Evolutionary conservation across 2,113 vertebrate species (phyloP).

Genomic region (Cyanoramphus novaezelandiae): DNA sequence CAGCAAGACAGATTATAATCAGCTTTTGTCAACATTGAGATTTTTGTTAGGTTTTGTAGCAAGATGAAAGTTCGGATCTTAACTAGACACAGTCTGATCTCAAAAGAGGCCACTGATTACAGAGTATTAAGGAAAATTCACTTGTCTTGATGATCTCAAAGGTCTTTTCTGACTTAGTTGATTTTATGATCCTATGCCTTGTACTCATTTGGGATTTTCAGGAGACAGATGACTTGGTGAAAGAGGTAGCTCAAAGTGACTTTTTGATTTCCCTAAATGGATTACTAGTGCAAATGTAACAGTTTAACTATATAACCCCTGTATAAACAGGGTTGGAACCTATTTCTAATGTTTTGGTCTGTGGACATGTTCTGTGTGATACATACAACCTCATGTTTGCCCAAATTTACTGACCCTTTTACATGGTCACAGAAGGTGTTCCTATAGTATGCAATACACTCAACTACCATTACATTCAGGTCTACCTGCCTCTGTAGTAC

Average conservation of each 20-base stretch:
- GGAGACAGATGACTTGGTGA: not conserved
- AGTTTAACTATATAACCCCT: not conserved
- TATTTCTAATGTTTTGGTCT: not conserved
- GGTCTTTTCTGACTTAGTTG: not conserved
- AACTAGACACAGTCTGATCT: not conserved
- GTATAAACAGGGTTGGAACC: not conserved
- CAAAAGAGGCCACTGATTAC: not conserved
- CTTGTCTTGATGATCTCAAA: not conserved
- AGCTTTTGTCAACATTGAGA: not conserved
- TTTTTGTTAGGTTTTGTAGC: not conserved
- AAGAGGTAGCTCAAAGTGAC: not conserved
- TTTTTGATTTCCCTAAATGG: not conserved
- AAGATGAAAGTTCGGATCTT: not conserved
- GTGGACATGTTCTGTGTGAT: not conserved
- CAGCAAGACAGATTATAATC: not conserved
- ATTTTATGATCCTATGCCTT: not conserved
- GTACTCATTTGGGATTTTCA: not conserved
- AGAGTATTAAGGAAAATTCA: not conserved
- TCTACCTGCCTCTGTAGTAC: not conserved
- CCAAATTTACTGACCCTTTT: not conserved
- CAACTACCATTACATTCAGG: not conserved
- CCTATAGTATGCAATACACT: too few relatives aligned
- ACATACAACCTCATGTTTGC: not conserved
- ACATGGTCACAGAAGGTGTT: not conserved
- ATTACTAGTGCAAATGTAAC: not conserved